Conservation (phyloP, 2,113 vertebrate species). For the Salvelinus fontinalis region DNA sequence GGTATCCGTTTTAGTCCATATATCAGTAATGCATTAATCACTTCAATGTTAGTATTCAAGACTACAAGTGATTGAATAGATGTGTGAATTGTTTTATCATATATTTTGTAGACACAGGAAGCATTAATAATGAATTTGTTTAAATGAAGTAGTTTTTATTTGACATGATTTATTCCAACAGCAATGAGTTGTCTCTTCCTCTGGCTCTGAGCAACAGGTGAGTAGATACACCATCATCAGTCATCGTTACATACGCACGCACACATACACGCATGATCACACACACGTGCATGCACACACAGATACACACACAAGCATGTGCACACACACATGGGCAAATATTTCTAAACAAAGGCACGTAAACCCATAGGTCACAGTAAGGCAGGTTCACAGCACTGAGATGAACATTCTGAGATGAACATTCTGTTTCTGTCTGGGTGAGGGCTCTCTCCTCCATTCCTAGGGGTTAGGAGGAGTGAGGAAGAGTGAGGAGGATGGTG, state of each 20-base stretch:
- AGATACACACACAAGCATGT: not conserved
- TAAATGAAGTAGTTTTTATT: slow-evolving; percentile 68
- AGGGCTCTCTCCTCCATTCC: slow-evolving; percentile 28
- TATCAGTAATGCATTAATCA: not conserved
- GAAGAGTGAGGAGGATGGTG: slow-evolving; percentile 4
- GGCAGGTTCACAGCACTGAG: slow-evolving; percentile 77
- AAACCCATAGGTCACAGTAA: slow-evolving; percentile 78
- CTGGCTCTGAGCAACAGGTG: slow-evolving; percentile 62
- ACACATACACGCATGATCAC: not conserved
- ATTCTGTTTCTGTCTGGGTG: slow-evolving; percentile 27
- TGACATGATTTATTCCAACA: slow-evolving; percentile 64
- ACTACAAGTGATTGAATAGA: no score
- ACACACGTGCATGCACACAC: not conserved
- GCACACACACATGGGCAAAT: slow-evolving; percentile 24
- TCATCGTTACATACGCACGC: slow-evolving; percentile 48
- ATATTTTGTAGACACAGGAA: slow-evolving; percentile 2
- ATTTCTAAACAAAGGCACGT: slow-evolving; percentile 80
- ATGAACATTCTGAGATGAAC: slow-evolving; percentile 38
- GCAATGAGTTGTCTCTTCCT: slow-evolving; percentile 58
- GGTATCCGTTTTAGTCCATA: not conserved
- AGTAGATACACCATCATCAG: slow-evolving; percentile 40
- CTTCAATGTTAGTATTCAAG: no score
- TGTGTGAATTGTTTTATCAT: no score
- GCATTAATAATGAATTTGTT: slow-evolving; percentile 16
- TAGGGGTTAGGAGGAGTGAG: slow-evolving; percentile 12